A percentile compares a stretch with the other conserved stretches of the same genome.
Conservation (phyloP, 2,113 vertebrate genomes). For the Cyprinus carpio region DNA sequence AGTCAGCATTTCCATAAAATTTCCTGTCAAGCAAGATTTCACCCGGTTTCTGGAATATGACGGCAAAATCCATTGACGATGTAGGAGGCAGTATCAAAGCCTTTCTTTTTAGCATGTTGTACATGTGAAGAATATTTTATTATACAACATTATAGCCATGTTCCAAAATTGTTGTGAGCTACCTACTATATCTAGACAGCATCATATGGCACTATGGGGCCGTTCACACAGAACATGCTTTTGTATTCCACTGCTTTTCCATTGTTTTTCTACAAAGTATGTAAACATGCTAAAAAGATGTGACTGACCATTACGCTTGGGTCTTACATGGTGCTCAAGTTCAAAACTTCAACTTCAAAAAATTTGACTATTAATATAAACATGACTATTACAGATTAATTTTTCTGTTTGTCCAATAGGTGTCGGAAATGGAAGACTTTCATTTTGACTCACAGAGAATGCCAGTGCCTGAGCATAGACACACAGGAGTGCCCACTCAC, state of each 20-base stretch:
- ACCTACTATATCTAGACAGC: not conserved
- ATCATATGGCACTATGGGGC: not conserved
- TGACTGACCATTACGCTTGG: not conserved
- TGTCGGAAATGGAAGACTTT: not conserved
- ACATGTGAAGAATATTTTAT: not conserved
- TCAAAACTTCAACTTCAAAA: too few species aligned
- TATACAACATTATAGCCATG: not conserved
- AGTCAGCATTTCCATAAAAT: conserved; percentile 31
- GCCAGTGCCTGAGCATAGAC: not conserved
- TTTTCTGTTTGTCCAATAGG: too few species aligned
- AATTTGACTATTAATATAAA: too few species aligned
- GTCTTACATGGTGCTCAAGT: not conserved
- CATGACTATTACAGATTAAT: too few species aligned
- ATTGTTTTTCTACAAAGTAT: not conserved
- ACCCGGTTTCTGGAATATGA: conserved; percentile 23
- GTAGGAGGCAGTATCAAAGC: conserved; percentile 1
- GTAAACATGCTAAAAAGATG: not conserved
- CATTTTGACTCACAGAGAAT: not conserved
- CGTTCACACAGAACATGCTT: not conserved
- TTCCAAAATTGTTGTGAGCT: not conserved
- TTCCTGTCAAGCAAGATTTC: conserved; percentile 27
- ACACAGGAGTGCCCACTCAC: not conserved
- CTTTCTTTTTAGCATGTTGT: not conserved
- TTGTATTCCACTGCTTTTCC: not conserved
- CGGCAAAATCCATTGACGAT: not conserved